Evolutionary conservation across 1,140 invertebrate genomes (phyloP), one percentile per base, ranked within the genome.

Genomic region (Drosophila lowei): DNA sequence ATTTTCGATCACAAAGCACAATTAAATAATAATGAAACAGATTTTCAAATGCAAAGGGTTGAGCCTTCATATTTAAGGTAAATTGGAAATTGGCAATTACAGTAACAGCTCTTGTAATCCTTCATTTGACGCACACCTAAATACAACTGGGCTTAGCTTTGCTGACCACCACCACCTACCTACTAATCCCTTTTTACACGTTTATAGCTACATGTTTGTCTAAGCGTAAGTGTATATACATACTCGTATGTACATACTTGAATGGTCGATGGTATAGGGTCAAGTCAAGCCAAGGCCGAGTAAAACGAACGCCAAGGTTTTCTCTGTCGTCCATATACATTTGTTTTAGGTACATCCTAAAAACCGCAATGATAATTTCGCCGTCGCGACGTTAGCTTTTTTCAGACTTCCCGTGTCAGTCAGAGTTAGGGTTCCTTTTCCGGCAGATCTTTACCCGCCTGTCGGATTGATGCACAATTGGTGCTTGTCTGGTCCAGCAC

Each of bases 151-250:
- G 65, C 50, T 77, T 70, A 77, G 55, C 74, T 54, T 50, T 43
- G 52, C 15, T 57, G 71, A 77, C 71, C 64, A 64, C 34, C 34
- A 38, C 11, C 34, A 11, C 28, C 34, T 5, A 38, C 71, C 64
- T 73, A 70, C 71, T 77, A 74, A 77, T 70, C 62, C 57, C 56
- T 38, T 70, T 54, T 77, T 70, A 67, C 65, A 77, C 18, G 48
- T 61, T 21, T 47, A 47, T 47, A 13, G 11, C 11, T 4, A 53
- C 57, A 64, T 65, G 56, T 57, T 66, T 53, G 7, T 49, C 43
- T 60, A 42, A 28, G 25, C 28, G 43, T 38, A 11, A 11, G 34
- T 38, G 34, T 38, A 5, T 13, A 34, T 4, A 11, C 44, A 16
- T 18, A n/a, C n/a, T n/a, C n/a, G n/a, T n/a, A 34, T 1, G 23